Base-by-base conservation (phyloP, 2,113 vertebrate genomes). In the Phalacrocorax aristotelis region DNA sequence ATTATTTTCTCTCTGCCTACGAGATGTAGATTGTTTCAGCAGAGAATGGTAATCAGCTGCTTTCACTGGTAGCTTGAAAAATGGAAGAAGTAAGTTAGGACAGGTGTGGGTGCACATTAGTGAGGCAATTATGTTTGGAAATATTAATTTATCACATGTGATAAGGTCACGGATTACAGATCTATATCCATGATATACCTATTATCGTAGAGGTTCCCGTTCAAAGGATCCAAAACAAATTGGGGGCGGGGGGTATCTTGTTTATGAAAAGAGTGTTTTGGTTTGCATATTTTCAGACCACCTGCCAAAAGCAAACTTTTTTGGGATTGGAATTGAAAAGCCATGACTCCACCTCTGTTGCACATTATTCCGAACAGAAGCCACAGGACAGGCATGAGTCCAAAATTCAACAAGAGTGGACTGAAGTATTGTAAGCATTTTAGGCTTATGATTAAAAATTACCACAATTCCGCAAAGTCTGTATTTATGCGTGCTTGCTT, bases 51-150 rank as follows among this genome's bases (percentile, higher is more conserved):
- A 55, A 93, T 97, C 94, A 93, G 95, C 87, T 95, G 89, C 83
- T 93, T 92, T 51, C 71, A n/a, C 36, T 88, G 71, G 90, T 95
- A 94, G 70, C 42, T 94, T 96, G 96, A 97, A 96, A 98, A 97
- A 98, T 95, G 78, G 77, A 74, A 83, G 66, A 3, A 86, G 80
- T 69, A 81, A 91, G 87, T 95, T 95, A 90, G 93, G 96, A 97
- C 97, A 98, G 97, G 97, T 98, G 97, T 96, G 95, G 71, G 92
- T 93, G 65, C 87, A 95, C 95, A 97, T 98, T 98, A 98, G 95
- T 64, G 91, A 97, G 93, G 96, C 96, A 97, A 97, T 98, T 97
- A 97, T 83, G 94, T 97, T 95, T 94, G 91, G 88, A 97, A 97
- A 97, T 95, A 97, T 88, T 97, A 95, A 98, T 97, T 97, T 97